These are phyloP conservation scores for Mola mola DNA, from an alignment of 2,113 vertebrate genomes.

Conservation along the genomic window DNA sequence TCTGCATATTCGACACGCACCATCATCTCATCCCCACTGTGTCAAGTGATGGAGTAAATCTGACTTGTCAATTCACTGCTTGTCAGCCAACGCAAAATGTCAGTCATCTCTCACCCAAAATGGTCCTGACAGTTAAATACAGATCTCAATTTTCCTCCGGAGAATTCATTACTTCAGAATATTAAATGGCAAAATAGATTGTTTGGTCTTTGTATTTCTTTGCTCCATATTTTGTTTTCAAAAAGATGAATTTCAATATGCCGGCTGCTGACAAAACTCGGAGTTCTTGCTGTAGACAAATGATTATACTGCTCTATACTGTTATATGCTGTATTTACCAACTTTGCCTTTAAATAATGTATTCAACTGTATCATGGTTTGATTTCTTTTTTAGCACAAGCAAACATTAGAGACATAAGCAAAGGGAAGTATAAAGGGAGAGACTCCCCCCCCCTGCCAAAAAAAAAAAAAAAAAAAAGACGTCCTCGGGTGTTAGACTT, in stretches of 20 bases:
- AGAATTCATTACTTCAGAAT: conserved; percentile 80
- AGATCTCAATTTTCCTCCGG: conserved; percentile 73
- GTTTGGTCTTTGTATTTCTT: conserved; percentile 71
- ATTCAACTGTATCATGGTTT: conserved; percentile 53
- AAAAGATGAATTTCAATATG: conserved; percentile 66
- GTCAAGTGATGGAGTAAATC: conserved; percentile 73
- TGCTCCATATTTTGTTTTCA: conserved; percentile 59
- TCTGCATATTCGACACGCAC: conserved; percentile 72
- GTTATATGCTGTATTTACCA: conserved; percentile 50
- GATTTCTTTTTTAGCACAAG: conserved; percentile 56
- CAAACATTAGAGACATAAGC: conserved; percentile 51
- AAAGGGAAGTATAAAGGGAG: conserved; percentile 41
- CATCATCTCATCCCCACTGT: conserved; percentile 55
- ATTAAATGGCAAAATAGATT: conserved; percentile 79
- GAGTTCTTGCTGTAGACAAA: conserved; percentile 43
- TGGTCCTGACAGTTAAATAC: conserved; percentile 82
- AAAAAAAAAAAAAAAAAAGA: conserved; percentile 23
- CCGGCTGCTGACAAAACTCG: conserved; percentile 49
- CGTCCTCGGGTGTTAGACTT: conserved; percentile 59
- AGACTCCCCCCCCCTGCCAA: neutral
- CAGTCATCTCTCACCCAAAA: conserved; percentile 80
- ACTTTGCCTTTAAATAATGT: conserved; percentile 63
- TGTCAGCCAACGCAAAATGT: conserved; percentile 76
- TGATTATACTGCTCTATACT: conserved; percentile 40
- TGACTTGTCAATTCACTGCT: conserved; percentile 69